Base-by-base conservation (phyloP, 1,140 invertebrate genomes). In the Trissolcus basalis region DNA sequence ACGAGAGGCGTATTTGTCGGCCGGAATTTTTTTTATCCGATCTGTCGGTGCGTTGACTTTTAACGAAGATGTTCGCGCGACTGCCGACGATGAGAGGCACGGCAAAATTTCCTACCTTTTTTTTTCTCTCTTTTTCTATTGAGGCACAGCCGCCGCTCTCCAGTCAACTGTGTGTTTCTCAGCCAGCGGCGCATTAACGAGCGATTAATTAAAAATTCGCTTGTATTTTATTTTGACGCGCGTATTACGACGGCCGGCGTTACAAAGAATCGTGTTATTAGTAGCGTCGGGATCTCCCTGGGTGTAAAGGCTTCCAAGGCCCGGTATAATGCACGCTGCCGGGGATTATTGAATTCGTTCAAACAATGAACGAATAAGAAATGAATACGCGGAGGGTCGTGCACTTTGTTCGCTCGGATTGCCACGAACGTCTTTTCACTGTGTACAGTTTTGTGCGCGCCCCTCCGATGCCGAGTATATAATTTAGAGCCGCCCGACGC, bases 181-280 rank as follows among this genome's bases (percentile, higher is more conserved):
- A 53, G 49, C 63, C 59, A 63, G 54, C 69, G 69, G 78, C 82
- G 84, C 83, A 83, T 86, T 86, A 85, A 82, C 84, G 69, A 71
- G 81, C 81, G 81, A 85, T 86, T 85, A 84, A 86, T 85, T 85
- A 84, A 85, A 85, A 83, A 85, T 81, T 80, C 79, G 76, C 79
- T 82, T 79, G 79, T 44, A 1, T 8, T 44, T 44, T 44, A 3
- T 44, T 44, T 14, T 44, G 41, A 39, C 53, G 53, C 50, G 41
- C 53, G 53, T 63, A 72, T 72, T 64, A 73, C 58, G 51, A 12
- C 43, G 55, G 58, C 11, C 64, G 73, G 60, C 56, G 65, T 71
- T 67, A 70, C 73, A 70, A 67, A 70, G 61, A 60, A 60, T 61
- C 61, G 61, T 51, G 67, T 71, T 67, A 67, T 71, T 71, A 77